These are phyloP conservation scores for Sturmia bella DNA, from an alignment of 2,888 invertebrate genomes.

Conservation along the genomic window DNA sequence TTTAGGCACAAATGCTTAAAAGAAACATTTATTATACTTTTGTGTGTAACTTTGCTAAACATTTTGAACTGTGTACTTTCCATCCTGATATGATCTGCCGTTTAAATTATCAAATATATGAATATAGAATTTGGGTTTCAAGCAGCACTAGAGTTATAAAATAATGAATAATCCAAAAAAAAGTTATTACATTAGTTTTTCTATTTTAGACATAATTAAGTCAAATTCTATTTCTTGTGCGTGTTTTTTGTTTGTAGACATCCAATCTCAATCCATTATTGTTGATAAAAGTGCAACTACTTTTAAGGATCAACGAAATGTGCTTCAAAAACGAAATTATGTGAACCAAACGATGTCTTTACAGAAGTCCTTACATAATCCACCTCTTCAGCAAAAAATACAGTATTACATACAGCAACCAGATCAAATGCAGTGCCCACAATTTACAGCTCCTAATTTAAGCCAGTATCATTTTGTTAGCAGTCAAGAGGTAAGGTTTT, in stretches of 20 bases:
- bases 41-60: no score
- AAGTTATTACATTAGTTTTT: no score
- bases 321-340: conserved; percentile 86
- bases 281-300: conserved; percentile 82
- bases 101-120: no score
- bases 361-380: conserved; percentile 74
- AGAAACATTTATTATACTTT: no score
- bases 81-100: no score
- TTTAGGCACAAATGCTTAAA: no score
- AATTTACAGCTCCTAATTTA: conserved; percentile 84
- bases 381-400: conserved; percentile 59
- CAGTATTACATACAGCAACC: conserved; percentile 65
- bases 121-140: no score
- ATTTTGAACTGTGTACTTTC: no score
- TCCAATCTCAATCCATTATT: not conserved
- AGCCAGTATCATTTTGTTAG: conserved; percentile 85
- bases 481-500: conserved; percentile 82
- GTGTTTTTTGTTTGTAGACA: conserved; percentile 20
- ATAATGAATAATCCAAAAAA: no score
- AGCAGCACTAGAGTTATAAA: no score
- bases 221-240: not conserved
- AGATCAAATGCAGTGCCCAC: conserved; percentile 73
- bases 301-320: conserved; percentile 85
- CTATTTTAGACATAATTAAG: no score
- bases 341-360: conserved; percentile 83